Percentiles rank a stretch among this genome's conserved stretches.
These are phyloP conservation scores for Lithobates pipiens DNA, from an alignment of 2,797 vertebrate genomes.

Conservation along the genomic window DNA sequence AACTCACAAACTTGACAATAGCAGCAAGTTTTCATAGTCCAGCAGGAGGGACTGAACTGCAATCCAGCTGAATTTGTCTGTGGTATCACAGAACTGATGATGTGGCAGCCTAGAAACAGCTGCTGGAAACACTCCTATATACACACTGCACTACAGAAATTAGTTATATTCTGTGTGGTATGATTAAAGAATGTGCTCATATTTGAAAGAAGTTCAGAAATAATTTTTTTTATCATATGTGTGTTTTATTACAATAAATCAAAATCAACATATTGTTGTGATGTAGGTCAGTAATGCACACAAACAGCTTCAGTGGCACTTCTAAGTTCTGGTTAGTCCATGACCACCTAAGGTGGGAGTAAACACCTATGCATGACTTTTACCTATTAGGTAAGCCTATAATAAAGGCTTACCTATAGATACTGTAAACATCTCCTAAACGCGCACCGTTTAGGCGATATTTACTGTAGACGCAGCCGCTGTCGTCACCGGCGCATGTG, in stretches of 20 bases:
- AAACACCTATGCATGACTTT: too few species aligned
- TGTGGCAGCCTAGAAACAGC: conserved; percentile 60
- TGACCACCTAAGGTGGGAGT: neutral
- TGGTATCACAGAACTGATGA: conserved; percentile 59
- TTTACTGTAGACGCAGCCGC: too few species aligned
- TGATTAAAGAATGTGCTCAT: conserved; percentile 29
- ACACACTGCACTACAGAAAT: conserved; percentile 19
- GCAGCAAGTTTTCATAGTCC: neutral
- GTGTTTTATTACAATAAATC: neutral
- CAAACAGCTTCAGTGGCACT: neutral
- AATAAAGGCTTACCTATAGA: too few species aligned
- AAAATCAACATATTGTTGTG: neutral
- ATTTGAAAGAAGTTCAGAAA: conserved; percentile 24
- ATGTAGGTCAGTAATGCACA: neutral
- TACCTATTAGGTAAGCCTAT: too few species aligned
- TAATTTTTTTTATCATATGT: neutral
- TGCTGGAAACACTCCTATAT: conserved; percentile 48
- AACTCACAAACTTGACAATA: neutral
- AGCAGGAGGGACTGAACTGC: conserved; percentile 20
- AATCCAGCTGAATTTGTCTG: conserved; percentile 38
- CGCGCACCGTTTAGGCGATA: too few species aligned
- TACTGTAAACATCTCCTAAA: too few species aligned
- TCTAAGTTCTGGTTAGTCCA: neutral
- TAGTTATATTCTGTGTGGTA: conserved; percentile 10
- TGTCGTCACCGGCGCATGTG: too few species aligned